These are phyloP conservation scores for Trematomus bernacchii DNA, from an alignment of 2,797 vertebrate genomes.

Conservation along the genomic window DNA sequence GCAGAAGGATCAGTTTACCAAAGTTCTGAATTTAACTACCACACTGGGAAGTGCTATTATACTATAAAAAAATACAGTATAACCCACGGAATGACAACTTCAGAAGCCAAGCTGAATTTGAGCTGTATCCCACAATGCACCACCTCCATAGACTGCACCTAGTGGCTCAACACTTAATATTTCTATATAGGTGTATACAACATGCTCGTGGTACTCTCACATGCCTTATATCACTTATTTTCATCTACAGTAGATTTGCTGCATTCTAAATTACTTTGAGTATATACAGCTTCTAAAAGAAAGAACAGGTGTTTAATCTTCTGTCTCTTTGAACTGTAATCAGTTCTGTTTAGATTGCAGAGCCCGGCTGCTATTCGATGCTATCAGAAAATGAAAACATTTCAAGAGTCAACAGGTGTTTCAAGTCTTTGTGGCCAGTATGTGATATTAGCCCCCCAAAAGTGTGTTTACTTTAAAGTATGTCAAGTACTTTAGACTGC, in stretches of 20 bases:
- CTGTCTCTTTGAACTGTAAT: conserved; percentile 39
- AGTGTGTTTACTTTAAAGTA: conserved; percentile 8
- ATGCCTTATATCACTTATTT: not conserved
- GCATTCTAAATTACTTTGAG: conserved; percentile 1
- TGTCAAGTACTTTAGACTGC: not conserved
- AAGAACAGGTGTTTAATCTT: conserved; percentile 53
- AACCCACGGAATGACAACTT: conserved; percentile 18
- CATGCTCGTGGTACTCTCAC: not conserved
- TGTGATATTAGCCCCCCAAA: conserved; percentile 2
- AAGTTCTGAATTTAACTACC: conserved; percentile 29
- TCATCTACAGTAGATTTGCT: not conserved
- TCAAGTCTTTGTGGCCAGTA: conserved; percentile 17
- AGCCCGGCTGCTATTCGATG: conserved; percentile 32
- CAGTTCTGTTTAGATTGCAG: conserved; percentile 32
- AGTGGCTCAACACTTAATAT: conserved; percentile 2
- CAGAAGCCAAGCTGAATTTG: not conserved
- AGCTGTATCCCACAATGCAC: not conserved
- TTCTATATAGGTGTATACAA: not conserved
- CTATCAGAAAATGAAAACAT: conserved; percentile 65
- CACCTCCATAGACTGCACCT: not conserved
- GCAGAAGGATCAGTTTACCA: conserved; percentile 19
- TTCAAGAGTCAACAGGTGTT: conserved; percentile 63
- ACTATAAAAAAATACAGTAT: conserved; percentile 35
- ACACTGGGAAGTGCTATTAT: conserved; percentile 18
- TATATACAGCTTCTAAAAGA: conserved; percentile 6